Conservation (phyloP, 2,113 vertebrate species). For the Macquaria ambigua region DNA sequence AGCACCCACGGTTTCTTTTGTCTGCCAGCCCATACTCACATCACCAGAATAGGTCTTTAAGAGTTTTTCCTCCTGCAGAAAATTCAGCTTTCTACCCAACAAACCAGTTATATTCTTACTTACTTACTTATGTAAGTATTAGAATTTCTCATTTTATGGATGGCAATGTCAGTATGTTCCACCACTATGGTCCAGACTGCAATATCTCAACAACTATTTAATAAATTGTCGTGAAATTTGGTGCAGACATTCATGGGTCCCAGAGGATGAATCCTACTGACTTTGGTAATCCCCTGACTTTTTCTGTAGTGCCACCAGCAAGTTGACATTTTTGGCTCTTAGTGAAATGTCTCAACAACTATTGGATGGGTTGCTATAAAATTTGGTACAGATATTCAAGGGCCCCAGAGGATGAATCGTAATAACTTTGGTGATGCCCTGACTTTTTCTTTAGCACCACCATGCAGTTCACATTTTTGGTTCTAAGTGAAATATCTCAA, state of each 20-base stretch:
- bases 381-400: neutral
- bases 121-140: neutral
- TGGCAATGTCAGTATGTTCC: neutral
- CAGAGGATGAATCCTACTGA: neutral
- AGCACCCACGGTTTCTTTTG: slow-evolving; percentile 30
- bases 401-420: neutral
- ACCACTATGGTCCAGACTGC: neutral
- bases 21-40: slow-evolving; percentile 25
- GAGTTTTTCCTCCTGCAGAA: slow-evolving; percentile 21
- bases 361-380: neutral
- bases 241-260: no score
- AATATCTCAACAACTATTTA: neutral
- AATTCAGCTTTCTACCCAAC: neutral
- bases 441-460: neutral
- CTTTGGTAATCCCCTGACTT: no score
- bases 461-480: neutral
- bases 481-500: neutral
- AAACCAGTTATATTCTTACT: neutral
- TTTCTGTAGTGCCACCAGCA: neutral
- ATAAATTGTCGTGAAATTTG: neutral
- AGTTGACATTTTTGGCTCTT: neutral
- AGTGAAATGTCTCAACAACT: neutral
- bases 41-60: slow-evolving; percentile 8
- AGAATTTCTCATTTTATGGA: neutral
- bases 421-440: neutral